Percentiles rank a stretch among this genome's conserved stretches.
These are phyloP conservation scores for Chrysemys picta DNA, from an alignment of 2,113 vertebrate genomes.

Conservation along the genomic window DNA sequence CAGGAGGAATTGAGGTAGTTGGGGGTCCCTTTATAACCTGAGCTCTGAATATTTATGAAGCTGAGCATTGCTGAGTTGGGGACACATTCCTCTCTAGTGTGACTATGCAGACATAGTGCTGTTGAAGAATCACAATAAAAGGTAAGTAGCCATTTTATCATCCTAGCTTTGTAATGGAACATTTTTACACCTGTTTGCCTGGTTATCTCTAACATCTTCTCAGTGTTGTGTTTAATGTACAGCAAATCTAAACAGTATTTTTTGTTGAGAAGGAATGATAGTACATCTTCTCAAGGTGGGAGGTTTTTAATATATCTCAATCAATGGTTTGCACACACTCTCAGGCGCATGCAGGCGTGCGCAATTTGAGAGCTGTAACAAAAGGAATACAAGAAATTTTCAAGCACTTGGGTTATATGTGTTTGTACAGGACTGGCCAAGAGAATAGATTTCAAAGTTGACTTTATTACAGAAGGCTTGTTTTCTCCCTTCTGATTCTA, in stretches of 20 bases:
- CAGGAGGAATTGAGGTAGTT: not conserved
- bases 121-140: not conserved
- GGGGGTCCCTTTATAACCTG: not conserved
- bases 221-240: not conserved
- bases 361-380: not conserved
- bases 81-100: fast-evolving
- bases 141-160: not conserved
- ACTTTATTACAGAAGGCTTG: slow-evolving; percentile 20
- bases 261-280: not conserved
- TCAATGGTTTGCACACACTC: fast-evolving
- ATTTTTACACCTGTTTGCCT: fast-evolving
- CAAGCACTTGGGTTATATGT: not conserved
- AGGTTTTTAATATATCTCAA: not conserved
- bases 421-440: not conserved
- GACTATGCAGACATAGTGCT: not conserved
- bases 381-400: not conserved
- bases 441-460: not conserved
- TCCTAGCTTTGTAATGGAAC: not conserved
- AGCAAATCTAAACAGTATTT: not conserved
- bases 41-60: not conserved
- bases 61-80: not conserved
- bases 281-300: not conserved
- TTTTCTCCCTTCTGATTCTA: slow-evolving; percentile 25
- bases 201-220: not conserved
- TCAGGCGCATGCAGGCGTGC: fast-evolving